A percentile compares a stretch with the other conserved stretches of the same genome.
Conservation (phyloP, 2,797 vertebrate genomes). For the Phataginus tricuspis region DNA sequence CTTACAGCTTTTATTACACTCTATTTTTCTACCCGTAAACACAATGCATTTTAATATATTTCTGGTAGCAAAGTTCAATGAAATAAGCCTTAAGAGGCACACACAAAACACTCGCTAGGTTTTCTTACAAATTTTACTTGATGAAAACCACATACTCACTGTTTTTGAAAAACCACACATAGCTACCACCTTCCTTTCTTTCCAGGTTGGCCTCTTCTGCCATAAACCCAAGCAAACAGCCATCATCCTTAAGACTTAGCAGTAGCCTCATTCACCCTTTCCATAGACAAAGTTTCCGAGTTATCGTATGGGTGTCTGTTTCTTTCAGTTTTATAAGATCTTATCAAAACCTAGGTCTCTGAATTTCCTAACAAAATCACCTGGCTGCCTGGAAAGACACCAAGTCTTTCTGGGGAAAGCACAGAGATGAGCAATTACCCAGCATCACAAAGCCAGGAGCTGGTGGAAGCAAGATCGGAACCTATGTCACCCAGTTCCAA, state of each 20-base stretch:
- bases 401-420: not conserved
- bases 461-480: not conserved
- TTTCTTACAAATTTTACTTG: slow-evolving; percentile 1
- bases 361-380: not conserved
- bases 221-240: not conserved
- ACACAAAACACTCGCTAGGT: not conserved
- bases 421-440: not conserved
- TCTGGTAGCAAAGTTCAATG: not conserved
- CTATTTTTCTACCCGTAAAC: not conserved
- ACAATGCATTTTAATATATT: not conserved
- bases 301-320: not conserved
- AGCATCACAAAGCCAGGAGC: not conserved
- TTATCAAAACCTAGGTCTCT: not conserved
- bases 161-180: not conserved
- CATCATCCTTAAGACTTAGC: not conserved
- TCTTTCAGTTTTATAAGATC: not conserved
- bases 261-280: not conserved
- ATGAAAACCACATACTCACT: not conserved
- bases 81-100: not conserved
- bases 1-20: not conserved
- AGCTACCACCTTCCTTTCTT: not conserved
- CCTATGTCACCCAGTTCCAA: not conserved
- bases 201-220: not conserved
- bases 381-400: not conserved
- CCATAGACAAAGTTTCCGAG: not conserved